A percentile compares a stretch with the other conserved stretches of the same genome.
Conservation (phyloP, 2,888 invertebrate species). For the Zootermopsis nevadensis region DNA sequence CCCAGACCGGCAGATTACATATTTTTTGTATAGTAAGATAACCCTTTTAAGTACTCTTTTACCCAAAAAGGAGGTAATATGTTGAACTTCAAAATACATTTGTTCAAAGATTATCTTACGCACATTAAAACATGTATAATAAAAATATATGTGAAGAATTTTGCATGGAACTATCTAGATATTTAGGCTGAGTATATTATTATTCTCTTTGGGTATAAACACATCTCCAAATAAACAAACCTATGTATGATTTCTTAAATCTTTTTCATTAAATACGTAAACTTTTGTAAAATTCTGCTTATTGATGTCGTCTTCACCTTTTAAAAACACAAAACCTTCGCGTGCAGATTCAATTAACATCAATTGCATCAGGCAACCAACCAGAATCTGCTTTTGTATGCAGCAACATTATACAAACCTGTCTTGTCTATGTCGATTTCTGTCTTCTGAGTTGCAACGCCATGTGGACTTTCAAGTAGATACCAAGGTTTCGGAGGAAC, state of each 20-base stretch:
- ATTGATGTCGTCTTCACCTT: slow-evolving; percentile 33
- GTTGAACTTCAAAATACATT: slow-evolving; percentile 56
- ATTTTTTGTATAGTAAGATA: too few relatives aligned
- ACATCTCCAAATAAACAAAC: slow-evolving; percentile 55
- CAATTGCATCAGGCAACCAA: slow-evolving; percentile 27
- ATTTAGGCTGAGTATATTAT: slow-evolving; percentile 55
- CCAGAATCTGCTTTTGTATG: not conserved
- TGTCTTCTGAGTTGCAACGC: too few relatives aligned
- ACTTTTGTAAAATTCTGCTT: slow-evolving; percentile 54
- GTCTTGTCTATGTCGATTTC: not conserved
- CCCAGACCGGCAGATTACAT: too few relatives aligned
- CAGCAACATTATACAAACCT: not conserved
- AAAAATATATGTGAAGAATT: slow-evolving; percentile 57
- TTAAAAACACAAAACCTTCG: slow-evolving; percentile 26
- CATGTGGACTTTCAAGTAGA: too few relatives aligned
- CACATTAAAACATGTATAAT: slow-evolving; percentile 57
- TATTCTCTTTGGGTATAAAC: slow-evolving; percentile 55
- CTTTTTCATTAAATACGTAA: slow-evolving; percentile 51
- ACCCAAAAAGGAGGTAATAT: slow-evolving; percentile 56
- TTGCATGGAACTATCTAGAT: slow-evolving; percentile 56
- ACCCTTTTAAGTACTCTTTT: slow-evolving; percentile 56
- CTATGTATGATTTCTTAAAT: slow-evolving; percentile 51
- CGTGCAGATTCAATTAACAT: slow-evolving; percentile 39
- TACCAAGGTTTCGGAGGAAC: too few relatives aligned
- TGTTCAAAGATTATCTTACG: slow-evolving; percentile 56